Evolutionary conservation across 2,888 invertebrate species (phyloP).

Genomic region (Hofmannophila pseudospretella): DNA sequence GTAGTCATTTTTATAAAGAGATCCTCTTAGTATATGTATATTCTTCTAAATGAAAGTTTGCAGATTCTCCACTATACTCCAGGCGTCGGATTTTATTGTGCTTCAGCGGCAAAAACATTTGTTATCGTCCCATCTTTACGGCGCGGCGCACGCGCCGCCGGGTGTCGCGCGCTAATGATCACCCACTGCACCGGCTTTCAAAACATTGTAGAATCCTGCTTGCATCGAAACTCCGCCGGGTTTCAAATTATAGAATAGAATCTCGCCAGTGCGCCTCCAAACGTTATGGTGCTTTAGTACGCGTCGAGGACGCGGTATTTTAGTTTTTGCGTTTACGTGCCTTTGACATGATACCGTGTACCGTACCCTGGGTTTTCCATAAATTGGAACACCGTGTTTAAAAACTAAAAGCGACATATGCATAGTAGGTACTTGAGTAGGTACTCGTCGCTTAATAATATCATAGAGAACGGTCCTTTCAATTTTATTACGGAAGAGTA

Average conservation of each 20-base stretch:
- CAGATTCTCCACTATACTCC: not conserved
- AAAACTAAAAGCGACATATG: too few species aligned
- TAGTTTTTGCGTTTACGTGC: not conserved
- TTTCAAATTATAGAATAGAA: not conserved
- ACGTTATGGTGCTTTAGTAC: not conserved
- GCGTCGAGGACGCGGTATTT: not conserved
- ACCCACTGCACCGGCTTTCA: constrained; percentile 10
- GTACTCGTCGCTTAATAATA: too few species aligned
- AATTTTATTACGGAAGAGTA: too few species aligned
- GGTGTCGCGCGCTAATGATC: constrained; percentile 10
- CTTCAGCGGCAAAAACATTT: constrained; percentile 1
- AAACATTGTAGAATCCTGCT: not conserved
- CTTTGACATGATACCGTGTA: not conserved
- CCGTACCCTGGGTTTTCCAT: too few species aligned
- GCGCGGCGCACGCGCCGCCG: constrained; percentile 4
- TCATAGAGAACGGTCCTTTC: too few species aligned
- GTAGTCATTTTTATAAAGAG: too few species aligned
- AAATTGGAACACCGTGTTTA: too few species aligned
- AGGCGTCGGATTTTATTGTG: not conserved
- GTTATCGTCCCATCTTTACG: constrained; percentile 11
- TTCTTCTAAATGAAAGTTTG: not conserved
- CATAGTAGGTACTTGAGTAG: too few species aligned
- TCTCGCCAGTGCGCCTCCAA: not conserved
- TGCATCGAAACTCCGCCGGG: not conserved
- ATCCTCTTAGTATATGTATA: too few species aligned